These are phyloP conservation scores for Epinephelus coioides DNA, from an alignment of 2,797 vertebrate genomes.

Conservation along the genomic window DNA sequence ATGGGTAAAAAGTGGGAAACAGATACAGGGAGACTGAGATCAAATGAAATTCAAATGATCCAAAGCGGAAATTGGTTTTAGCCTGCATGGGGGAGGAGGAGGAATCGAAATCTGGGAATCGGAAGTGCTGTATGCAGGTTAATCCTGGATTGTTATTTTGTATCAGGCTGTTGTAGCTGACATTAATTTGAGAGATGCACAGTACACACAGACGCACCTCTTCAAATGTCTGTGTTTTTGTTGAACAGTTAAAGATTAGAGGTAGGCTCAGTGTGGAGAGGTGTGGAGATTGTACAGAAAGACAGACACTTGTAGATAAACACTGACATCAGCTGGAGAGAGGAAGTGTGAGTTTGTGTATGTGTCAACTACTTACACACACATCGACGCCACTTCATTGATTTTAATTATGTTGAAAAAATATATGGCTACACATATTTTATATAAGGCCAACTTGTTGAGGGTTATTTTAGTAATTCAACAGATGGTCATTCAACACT, in stretches of 20 bases:
- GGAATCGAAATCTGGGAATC: conserved; percentile 11
- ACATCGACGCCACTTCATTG: background rate
- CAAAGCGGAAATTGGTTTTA: background rate
- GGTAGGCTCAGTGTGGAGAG: background rate
- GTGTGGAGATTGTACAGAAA: background rate
- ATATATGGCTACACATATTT: too few species aligned
- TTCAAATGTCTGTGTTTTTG: background rate
- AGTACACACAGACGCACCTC: background rate
- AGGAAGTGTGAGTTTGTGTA: background rate
- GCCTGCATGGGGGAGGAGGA: conserved; percentile 1
- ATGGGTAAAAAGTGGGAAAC: background rate
- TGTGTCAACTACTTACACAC: background rate
- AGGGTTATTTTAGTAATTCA: too few species aligned
- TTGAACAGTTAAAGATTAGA: background rate
- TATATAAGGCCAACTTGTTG: too few species aligned
- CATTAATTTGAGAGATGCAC: conserved; percentile 6
- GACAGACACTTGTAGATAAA: background rate
- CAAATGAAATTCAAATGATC: conserved; percentile 26
- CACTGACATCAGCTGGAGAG: background rate
- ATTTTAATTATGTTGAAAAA: too few species aligned
- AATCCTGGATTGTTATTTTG: conserved; percentile 53
- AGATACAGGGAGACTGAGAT: conserved; percentile 18
- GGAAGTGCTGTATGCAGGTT: conserved; percentile 31
- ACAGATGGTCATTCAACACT: too few species aligned
- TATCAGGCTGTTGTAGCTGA: conserved; percentile 21